Evolutionary conservation across 2,888 invertebrate species (phyloP).

Genomic region (Pediacus dermestoides): DNA sequence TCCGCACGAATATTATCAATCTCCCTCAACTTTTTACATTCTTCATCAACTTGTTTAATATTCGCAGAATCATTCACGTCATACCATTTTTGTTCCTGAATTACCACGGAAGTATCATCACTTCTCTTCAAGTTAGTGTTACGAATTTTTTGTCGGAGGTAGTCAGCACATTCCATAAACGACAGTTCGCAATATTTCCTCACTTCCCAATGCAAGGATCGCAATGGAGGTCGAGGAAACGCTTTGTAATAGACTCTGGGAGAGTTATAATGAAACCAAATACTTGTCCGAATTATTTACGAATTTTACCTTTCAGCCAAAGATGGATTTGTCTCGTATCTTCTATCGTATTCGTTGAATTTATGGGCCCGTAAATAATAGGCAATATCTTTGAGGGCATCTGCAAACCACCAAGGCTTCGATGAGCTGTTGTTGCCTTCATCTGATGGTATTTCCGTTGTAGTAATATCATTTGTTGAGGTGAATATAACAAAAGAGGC

Average conservation of each 20-base stretch:
- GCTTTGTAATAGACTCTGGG: slow-evolving; percentile 42
- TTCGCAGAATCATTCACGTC: slow-evolving; percentile 41
- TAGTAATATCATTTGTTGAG: too few relatives aligned
- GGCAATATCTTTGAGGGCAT: slow-evolving; percentile 56
- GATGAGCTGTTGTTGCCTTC: slow-evolving; percentile 3
- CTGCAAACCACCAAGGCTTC: slow-evolving; percentile 43
- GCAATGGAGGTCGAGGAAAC: slow-evolving; percentile 58
- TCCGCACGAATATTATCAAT: slow-evolving; percentile 50
- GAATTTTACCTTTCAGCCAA: slow-evolving; percentile 30
- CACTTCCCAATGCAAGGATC: slow-evolving; percentile 61
- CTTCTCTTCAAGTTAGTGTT: slow-evolving; percentile 49
- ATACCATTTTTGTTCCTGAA: slow-evolving; percentile 52
- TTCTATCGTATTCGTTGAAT: slow-evolving; percentile 62
- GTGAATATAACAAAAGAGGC: too few relatives aligned
- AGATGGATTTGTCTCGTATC: slow-evolving; percentile 39
- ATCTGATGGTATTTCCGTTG: too few relatives aligned
- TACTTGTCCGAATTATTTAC: neutral
- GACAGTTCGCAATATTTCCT: slow-evolving; percentile 54
- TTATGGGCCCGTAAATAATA: slow-evolving; percentile 61
- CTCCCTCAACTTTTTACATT: slow-evolving; percentile 51
- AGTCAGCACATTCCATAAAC: slow-evolving; percentile 57
- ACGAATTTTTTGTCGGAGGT: slow-evolving; percentile 47
- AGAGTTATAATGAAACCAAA: slow-evolving; percentile 3
- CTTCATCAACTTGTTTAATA: slow-evolving; percentile 49
- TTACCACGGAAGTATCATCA: slow-evolving; percentile 53